phyloP scores from a whole-genome alignment of 2,888 invertebrate species.

The Agrotis puta region DNA sequence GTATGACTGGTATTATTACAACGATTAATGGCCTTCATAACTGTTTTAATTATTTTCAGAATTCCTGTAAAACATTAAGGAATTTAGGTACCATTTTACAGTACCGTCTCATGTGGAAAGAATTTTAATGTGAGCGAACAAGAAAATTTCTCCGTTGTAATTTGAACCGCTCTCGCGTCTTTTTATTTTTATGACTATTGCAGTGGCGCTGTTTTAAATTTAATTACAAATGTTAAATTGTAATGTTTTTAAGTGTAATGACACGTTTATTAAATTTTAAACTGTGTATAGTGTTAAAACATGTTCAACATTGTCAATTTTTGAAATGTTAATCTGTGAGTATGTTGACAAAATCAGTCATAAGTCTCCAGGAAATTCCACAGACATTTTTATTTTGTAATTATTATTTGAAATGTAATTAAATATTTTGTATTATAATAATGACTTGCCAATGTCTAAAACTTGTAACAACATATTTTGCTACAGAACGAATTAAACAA shows the following conservation, averaged over 20 bases:
- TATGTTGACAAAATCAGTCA: background rate
- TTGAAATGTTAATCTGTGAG: background rate
- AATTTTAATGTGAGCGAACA: slow-evolving; percentile 57
- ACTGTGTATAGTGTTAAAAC: background rate
- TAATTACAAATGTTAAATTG: slow-evolving; percentile 34
- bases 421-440: background rate
- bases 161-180: slow-evolving; percentile 36
- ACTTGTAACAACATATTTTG: background rate
- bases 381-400: background rate
- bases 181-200: slow-evolving; percentile 48
- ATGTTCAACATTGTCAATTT: background rate
- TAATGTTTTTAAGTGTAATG: slow-evolving; percentile 12
- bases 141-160: slow-evolving; percentile 55
- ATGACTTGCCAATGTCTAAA: background rate
- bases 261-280: background rate
- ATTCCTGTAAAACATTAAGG: slow-evolving; percentile 57
- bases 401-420: background rate
- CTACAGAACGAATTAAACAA: background rate
- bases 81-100: slow-evolving; percentile 50
- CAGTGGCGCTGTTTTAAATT: slow-evolving; percentile 40
- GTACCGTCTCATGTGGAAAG: slow-evolving; percentile 55
- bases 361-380: background rate
- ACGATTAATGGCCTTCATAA: slow-evolving; percentile 69
- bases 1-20: slow-evolving; percentile 62
- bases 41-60: slow-evolving; percentile 70